Evolutionary conservation across 2,797 vertebrate genomes (phyloP).

Genomic region (Ctenosaura bakeri): DNA sequence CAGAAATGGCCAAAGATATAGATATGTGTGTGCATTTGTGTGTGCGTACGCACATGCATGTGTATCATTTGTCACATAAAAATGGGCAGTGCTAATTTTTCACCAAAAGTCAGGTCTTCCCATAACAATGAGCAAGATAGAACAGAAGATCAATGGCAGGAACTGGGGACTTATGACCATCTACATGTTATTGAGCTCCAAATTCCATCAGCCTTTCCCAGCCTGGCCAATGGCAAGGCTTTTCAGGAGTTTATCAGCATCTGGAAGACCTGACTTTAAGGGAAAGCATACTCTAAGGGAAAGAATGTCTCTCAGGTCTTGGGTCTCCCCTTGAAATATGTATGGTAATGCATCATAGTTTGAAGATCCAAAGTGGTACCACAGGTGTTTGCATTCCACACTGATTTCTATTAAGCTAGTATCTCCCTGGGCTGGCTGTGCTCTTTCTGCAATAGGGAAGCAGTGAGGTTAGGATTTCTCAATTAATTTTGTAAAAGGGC

Average conservation of each 20-base stretch:
- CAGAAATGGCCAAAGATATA: no score
- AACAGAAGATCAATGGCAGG: background rate
- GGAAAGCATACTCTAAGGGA: background rate
- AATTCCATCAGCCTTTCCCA: background rate
- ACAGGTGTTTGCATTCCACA: background rate
- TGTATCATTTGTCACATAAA: no score
- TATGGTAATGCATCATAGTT: background rate
- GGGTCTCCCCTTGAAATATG: background rate
- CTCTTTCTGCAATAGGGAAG: background rate
- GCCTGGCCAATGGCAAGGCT: background rate
- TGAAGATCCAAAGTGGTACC: background rate
- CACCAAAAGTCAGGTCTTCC: background rate
- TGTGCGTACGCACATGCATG: no score
- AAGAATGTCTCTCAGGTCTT: background rate
- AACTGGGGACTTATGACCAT: background rate
- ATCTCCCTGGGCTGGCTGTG: background rate
- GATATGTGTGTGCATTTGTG: no score
- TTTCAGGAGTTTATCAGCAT: background rate
- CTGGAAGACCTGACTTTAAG: no score
- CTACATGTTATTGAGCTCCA: background rate
- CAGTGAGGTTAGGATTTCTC: constrained; percentile 3
- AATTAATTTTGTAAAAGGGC: background rate
- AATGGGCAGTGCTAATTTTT: no score
- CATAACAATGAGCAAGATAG: background rate
- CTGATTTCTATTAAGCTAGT: background rate